These are phyloP conservation scores for Trilocha varians DNA, from an alignment of 2,888 invertebrate species.

Conservation along the genomic window DNA sequence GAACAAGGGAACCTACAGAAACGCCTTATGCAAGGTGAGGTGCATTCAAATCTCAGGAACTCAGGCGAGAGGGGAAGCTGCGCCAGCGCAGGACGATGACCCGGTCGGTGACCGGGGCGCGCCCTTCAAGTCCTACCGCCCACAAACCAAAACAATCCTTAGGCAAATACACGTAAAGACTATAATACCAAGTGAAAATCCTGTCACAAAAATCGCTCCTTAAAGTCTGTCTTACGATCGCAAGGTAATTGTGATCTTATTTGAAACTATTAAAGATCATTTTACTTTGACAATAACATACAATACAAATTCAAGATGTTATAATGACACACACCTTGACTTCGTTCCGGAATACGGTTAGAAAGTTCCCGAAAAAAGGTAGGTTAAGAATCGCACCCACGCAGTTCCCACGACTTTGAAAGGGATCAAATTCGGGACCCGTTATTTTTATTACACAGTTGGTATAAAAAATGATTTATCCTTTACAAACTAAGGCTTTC, in stretches of 20 bases:
- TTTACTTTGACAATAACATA: not conserved
- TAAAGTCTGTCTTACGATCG: too few relatives aligned
- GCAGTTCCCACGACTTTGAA: not conserved
- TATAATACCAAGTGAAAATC: not conserved
- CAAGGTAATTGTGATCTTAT: too few relatives aligned
- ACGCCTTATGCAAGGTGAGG: conserved; percentile 21
- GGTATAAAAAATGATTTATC: too few relatives aligned
- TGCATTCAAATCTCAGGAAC: conserved; percentile 12
- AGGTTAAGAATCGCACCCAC: not conserved
- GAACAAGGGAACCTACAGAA: conserved; percentile 20
- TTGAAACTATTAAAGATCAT: not conserved
- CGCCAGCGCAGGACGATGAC: conserved; percentile 34
- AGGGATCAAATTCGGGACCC: not conserved
- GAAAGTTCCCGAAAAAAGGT: not conserved
- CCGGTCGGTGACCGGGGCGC: conserved; percentile 41
- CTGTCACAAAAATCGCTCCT: not conserved
- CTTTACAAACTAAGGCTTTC: too few relatives aligned
- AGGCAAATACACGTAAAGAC: not conserved
- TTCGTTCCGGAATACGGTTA: not conserved
- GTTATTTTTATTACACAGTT: too few relatives aligned
- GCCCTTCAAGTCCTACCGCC: conserved; percentile 26
- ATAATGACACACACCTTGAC: not conserved
- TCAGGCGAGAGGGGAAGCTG: conserved; percentile 19
- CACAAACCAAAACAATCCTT: not conserved
- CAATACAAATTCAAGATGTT: not conserved